These are phyloP conservation scores for Trematomus loennbergii DNA, from an alignment of 2,113 vertebrate genomes.

Conservation along the genomic window DNA sequence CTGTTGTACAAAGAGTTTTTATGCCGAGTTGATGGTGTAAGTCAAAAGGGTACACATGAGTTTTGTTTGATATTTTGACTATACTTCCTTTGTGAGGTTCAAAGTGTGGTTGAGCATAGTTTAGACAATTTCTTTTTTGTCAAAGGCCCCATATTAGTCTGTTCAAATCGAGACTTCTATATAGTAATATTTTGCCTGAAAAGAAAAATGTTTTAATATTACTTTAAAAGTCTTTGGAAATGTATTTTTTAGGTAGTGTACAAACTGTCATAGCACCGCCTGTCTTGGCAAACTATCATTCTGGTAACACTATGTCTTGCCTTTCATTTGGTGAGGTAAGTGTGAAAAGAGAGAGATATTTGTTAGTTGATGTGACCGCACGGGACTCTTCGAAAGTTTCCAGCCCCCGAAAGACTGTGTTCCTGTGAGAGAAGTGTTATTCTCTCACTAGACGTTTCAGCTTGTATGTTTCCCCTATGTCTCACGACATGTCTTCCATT, in stretches of 20 bases:
- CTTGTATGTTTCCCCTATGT: background rate
- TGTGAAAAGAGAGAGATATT: conserved; percentile 33
- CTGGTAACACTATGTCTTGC: background rate
- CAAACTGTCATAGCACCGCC: no score
- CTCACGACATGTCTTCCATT: background rate
- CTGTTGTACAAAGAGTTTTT: background rate
- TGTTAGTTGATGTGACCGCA: background rate
- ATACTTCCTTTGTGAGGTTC: background rate
- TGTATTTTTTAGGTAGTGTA: background rate
- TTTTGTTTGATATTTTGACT: background rate
- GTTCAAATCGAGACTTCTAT: background rate
- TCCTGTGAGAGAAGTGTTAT: conserved; percentile 12
- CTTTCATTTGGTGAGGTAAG: conserved; percentile 18
- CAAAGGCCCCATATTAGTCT: background rate
- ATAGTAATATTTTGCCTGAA: background rate
- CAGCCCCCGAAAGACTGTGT: background rate
- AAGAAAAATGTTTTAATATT: background rate
- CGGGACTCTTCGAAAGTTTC: background rate
- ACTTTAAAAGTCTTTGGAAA: background rate
- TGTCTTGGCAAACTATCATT: background rate
- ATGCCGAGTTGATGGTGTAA: background rate
- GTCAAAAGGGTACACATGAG: background rate
- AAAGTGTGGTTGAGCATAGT: background rate
- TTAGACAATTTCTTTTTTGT: background rate
- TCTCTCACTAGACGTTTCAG: conserved; percentile 1